phyloP scores from a whole-genome alignment of 2,113 vertebrate genomes.

The Nerophis ophidion region DNA sequence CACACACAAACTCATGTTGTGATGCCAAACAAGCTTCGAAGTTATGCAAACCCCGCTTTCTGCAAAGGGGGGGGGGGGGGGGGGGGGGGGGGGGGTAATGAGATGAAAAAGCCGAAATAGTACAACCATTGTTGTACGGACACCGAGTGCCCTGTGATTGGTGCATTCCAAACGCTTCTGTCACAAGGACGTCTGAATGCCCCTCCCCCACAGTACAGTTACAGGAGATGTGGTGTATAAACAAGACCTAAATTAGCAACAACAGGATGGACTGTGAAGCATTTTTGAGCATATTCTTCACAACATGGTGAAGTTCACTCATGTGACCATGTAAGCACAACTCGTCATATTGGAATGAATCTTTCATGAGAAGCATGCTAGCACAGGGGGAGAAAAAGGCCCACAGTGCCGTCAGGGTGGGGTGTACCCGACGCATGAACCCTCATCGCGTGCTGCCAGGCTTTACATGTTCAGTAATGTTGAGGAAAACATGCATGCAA shows the following conservation, averaged over 20 bases:
- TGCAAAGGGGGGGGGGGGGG: constrained; percentile 42
- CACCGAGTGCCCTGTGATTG: constrained; percentile 50
- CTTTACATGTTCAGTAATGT: constrained; percentile 22
- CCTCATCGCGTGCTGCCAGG: constrained; percentile 33
- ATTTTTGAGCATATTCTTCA: background rate
- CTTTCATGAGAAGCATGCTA: constrained; percentile 13
- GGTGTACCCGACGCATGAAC: constrained; percentile 39
- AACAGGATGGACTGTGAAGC: constrained; percentile 12
- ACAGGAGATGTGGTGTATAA: constrained; percentile 24
- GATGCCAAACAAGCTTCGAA: constrained; percentile 59
- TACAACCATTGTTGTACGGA: constrained; percentile 56
- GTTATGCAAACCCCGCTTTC: constrained; percentile 52
- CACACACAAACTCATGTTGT: constrained; percentile 36
- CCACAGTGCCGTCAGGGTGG: constrained; percentile 13
- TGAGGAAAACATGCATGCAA: constrained; percentile 26
- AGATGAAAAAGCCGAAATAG: constrained; percentile 59
- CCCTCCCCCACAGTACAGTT: constrained; percentile 45
- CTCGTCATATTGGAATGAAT: constrained; percentile 13
- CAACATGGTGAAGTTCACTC: background rate
- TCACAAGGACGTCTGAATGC: constrained; percentile 48
- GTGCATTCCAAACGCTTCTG: constrained; percentile 52
- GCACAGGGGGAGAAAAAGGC: background rate
- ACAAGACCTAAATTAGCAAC: constrained; percentile 22
- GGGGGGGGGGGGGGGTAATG: constrained; percentile 46
- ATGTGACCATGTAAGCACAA: constrained; percentile 10